Evolutionary conservation across 23 tunicate species (phyloP), one percentile per base, ranked within the genome.

Genomic region (Styela clava): DNA sequence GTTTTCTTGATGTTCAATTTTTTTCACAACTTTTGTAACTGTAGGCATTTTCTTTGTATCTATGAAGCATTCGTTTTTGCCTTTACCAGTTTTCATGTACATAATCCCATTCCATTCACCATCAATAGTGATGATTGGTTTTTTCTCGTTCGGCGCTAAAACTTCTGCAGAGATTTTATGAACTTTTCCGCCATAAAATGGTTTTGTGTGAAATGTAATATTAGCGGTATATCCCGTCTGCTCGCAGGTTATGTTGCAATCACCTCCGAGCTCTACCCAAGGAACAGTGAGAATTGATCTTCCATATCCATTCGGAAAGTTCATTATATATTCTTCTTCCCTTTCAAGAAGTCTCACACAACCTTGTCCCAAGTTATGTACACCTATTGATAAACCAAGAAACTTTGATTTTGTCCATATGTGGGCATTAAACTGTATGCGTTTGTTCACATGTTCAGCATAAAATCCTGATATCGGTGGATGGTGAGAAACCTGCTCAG

Each of bases 401-500:
- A 95, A 95, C 72, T 95, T 90, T 0, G 99, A 89, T 51, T 95
- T 95, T 61, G 99, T 95, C 96, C 99, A 89, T 28, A 95, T 95
- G 37, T 94, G 98, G 2, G 96, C 98, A 67, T 85, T 94, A 65
- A 95, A 95, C 70, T 90, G 96, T 20, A 89, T 83, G 51, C 79
- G 79, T 26, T 81, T 78, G 69, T 83, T 86, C 25, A 82, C 73
- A 84, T 90, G 95, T 78, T 95, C 99, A 22, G 99, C 89, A 86
- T 95, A 95, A 64, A 95, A 95, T 5, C 95, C 99, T 2, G 99
- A 95, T 22, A 95, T 78, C 2, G 99, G 99, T 18, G 99, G 99
- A 62, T 95, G 99, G 34, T 95, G 99, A 31, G 99, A 95, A 26
- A 95, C 99, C 52, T 95, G 99, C 52, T 95, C 99, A 3, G 99